Evolutionary conservation across 2,888 invertebrate species (phyloP).

Genomic region (Leptarthrus brevirostris): DNA sequence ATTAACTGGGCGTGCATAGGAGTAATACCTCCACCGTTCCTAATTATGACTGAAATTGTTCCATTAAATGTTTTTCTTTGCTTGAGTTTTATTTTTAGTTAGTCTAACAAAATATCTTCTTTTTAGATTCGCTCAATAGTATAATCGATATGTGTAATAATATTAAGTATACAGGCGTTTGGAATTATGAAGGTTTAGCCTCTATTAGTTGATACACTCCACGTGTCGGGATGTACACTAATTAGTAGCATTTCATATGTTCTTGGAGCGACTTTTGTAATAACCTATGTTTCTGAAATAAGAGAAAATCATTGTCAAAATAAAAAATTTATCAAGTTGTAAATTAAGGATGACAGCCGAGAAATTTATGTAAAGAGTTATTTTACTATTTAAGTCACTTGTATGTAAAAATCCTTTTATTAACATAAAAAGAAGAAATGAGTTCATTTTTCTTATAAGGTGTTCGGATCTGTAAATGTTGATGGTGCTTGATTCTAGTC

Average conservation of each 20-base stretch:
- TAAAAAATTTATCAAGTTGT: too few species aligned
- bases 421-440: too few species aligned
- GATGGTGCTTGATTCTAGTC: too few species aligned
- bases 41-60: slow-evolving; percentile 62
- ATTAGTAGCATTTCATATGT: slow-evolving; percentile 59
- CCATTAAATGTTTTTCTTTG: slow-evolving; percentile 61
- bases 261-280: slow-evolving; percentile 60
- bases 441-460: too few species aligned
- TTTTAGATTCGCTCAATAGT: slow-evolving; percentile 61
- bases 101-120: not conserved
- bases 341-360: too few species aligned
- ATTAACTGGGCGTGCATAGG: slow-evolving; percentile 62
- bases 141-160: slow-evolving; percentile 58
- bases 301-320: too few species aligned
- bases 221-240: slow-evolving; percentile 62
- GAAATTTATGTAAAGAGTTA: too few species aligned
- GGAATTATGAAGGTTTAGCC: slow-evolving; percentile 61
- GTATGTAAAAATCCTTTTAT: too few species aligned
- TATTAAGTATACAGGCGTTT: slow-evolving; percentile 60
- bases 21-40: slow-evolving; percentile 61
- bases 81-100: too few species aligned
- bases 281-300: slow-evolving; percentile 62
- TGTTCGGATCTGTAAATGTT: too few species aligned
- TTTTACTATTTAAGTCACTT: too few species aligned
- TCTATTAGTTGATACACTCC: slow-evolving; percentile 57